phyloP scores from a whole-genome alignment of 2,113 vertebrate species.

The Phrynosoma platyrhinos region DNA sequence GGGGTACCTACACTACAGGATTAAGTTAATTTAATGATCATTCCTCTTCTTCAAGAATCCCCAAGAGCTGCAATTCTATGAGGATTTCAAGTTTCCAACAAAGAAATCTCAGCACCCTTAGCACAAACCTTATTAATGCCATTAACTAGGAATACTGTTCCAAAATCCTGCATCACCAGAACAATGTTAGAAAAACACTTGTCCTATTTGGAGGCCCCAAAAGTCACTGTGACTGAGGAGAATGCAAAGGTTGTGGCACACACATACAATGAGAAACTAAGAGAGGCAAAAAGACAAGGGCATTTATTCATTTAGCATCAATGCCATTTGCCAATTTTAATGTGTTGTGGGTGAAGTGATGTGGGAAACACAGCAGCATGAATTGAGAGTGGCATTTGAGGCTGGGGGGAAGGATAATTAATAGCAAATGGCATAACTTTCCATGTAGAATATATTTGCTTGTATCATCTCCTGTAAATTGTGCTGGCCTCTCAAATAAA shows the following conservation, averaged over 20 bases:
- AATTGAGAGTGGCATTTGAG: not conserved
- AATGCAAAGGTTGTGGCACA: conserved; percentile 1
- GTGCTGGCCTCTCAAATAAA: not conserved
- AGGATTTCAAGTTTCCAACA: not conserved
- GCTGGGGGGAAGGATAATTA: not conserved
- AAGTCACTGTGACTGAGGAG: not conserved
- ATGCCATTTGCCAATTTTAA: conserved; percentile 28
- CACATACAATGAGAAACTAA: not conserved
- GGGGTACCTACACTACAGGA: not conserved
- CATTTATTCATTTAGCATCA: conserved; percentile 26
- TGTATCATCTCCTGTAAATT: not conserved
- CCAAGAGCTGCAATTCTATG: not conserved
- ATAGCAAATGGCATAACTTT: conserved; percentile 30
- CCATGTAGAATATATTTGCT: conserved; percentile 5
- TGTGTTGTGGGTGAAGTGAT: not conserved
- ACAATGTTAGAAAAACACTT: not conserved
- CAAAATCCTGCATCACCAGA: not conserved
- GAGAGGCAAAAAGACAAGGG: conserved; percentile 9
- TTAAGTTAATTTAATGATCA: not conserved
- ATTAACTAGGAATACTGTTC: not conserved
- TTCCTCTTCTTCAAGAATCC: not conserved
- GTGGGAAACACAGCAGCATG: not conserved
- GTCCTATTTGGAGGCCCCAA: not conserved
- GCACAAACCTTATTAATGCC: not conserved
- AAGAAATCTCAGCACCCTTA: not conserved